Conservation (phyloP, 2,888 invertebrate genomes). For the Eucriotettix oculatus region DNA sequence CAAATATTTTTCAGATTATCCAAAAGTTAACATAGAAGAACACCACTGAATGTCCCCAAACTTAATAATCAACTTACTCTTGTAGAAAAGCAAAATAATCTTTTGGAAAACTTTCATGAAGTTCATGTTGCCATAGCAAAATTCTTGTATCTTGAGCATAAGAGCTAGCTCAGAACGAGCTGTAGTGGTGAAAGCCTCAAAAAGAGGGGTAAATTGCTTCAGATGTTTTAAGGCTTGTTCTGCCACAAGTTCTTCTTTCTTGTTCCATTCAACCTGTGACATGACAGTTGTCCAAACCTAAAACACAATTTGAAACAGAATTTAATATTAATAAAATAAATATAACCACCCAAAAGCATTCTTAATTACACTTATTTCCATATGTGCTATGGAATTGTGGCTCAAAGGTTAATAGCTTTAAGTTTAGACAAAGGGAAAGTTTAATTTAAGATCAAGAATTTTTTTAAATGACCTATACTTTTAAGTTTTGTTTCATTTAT, state of each 20-base stretch:
- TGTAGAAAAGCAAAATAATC: conserved; percentile 90
- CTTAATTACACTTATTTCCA: no score
- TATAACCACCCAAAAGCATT: no score
- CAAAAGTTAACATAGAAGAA: no score
- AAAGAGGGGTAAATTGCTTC: conserved; percentile 68
- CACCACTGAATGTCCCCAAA: no score
- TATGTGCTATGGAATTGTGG: no score
- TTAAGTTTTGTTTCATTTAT: no score
- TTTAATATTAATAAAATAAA: no score
- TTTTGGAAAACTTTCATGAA: conserved; percentile 98
- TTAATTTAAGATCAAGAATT: no score
- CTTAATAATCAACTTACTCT: conserved; percentile 40
- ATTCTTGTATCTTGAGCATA: conserved; percentile 87
- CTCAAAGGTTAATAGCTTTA: no score
- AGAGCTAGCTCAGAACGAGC: conserved; percentile 77
- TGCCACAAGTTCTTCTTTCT: conserved; percentile 90
- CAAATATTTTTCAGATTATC: no score
- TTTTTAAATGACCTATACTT: no score
- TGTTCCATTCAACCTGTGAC: conserved; percentile 95
- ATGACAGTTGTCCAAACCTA: conserved; percentile 90
- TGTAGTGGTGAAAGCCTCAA: conserved; percentile 73
- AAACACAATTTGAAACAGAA: conserved; percentile 3
- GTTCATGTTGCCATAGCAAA: conserved; percentile 97
- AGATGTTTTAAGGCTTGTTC: conserved; percentile 88
- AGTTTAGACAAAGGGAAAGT: no score